Conservation (phyloP, 92 coral and sea anemone genomes). For the Montipora capitata region DNA sequence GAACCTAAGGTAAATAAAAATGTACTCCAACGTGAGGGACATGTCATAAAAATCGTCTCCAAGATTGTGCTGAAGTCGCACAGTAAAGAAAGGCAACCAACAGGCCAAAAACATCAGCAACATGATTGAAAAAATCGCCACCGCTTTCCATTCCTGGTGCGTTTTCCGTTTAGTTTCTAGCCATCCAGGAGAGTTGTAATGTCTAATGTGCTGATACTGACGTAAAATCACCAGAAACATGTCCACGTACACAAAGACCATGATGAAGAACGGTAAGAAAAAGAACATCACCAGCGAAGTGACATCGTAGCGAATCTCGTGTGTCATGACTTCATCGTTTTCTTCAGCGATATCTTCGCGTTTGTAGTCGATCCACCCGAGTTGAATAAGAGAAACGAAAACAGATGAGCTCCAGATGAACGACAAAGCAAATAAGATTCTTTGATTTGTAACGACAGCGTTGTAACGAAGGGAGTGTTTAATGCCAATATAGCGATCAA, state of each 20-base stretch:
- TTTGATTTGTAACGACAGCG: constrained; percentile 64
- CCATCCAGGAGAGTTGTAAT: constrained; percentile 71
- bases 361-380: constrained; percentile 44
- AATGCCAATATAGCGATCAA: constrained; percentile 78
- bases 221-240: constrained; percentile 73
- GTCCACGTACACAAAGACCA: constrained; percentile 58
- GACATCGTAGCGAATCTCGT: constrained; percentile 74
- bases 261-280: constrained; percentile 58
- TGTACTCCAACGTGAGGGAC: constrained; percentile 29
- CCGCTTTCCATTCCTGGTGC: constrained; percentile 80
- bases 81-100: constrained; percentile 72
- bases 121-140: constrained; percentile 67
- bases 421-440: constrained; percentile 32
- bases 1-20: constrained; percentile 62
- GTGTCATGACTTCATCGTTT: constrained; percentile 49
- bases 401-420: constrained; percentile 64
- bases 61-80: constrained; percentile 66
- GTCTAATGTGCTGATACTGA: constrained; percentile 71
- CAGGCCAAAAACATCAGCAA: constrained; percentile 51
- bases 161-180: constrained; percentile 53
- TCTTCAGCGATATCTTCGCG: constrained; percentile 48
- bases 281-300: constrained; percentile 51
- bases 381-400: constrained; percentile 63
- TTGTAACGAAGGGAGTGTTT: constrained; percentile 80
- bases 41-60: constrained; percentile 42